A percentile compares a stretch with the other conserved stretches of the same genome.
phyloP scores from a whole-genome alignment of 2,888 invertebrate genomes.

The Netelia melanura region DNA sequence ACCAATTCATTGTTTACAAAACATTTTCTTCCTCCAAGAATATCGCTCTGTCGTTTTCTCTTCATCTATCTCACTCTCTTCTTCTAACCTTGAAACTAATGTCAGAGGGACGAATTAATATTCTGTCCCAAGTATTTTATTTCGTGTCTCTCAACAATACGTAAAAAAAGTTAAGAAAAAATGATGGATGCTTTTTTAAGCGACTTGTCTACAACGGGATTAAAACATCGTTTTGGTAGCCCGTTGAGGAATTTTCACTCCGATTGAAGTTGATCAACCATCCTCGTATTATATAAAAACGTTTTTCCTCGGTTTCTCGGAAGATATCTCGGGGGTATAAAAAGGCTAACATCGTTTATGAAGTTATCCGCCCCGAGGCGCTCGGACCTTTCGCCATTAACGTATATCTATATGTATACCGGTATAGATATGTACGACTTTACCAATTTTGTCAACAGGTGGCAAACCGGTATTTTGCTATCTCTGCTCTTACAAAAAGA shows the following conservation, averaged over 20 bases:
- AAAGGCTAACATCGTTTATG: slow-evolving; percentile 48
- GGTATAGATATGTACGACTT: slow-evolving; percentile 3
- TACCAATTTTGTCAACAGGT: slow-evolving; percentile 60
- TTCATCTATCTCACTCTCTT: not conserved
- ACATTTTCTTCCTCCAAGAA: too few species aligned
- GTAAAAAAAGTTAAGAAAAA: not conserved
- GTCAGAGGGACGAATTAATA: not conserved
- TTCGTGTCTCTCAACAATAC: not conserved
- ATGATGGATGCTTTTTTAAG: not conserved
- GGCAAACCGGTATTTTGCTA: slow-evolving; percentile 6
- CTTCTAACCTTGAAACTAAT: too few species aligned
- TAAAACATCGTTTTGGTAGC: not conserved
- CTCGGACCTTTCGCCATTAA: slow-evolving; percentile 41
- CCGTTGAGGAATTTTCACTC: slow-evolving; percentile 11
- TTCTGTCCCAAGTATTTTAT: not conserved
- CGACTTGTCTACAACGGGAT: not conserved
- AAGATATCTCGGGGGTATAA: slow-evolving; percentile 43
- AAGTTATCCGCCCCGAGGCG: slow-evolving; percentile 54
- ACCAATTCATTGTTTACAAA: too few species aligned
- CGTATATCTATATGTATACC: not conserved
- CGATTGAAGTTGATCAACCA: slow-evolving; percentile 19
- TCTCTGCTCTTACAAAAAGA: not conserved
- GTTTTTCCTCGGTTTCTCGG: slow-evolving; percentile 36
- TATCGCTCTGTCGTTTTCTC: too few species aligned
- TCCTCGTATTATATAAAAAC: slow-evolving; percentile 22